Conservation (phyloP, 2,797 vertebrate genomes). For the Anabas testudineus region DNA sequence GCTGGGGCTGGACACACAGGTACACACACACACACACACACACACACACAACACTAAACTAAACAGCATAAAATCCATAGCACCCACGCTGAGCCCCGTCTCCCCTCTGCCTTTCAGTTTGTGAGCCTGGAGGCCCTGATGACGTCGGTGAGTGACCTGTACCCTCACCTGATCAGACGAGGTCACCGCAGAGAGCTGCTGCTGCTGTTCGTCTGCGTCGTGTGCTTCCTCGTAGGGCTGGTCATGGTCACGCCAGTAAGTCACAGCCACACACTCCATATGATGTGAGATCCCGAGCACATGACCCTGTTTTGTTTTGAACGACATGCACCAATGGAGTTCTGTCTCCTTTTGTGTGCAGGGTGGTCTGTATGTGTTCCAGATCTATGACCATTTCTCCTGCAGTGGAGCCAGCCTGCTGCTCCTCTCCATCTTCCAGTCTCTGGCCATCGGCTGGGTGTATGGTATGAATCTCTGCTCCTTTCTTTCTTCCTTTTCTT, state of each 20-base stretch:
- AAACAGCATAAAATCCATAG: background rate
- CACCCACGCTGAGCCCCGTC: background rate
- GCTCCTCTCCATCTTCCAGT: slow-evolving; percentile 91
- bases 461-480: slow-evolving; percentile 84
- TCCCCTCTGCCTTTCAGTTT: slow-evolving; percentile 81
- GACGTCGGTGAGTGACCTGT: slow-evolving; percentile 90
- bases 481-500: background rate
- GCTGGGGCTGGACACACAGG: slow-evolving; percentile 95
- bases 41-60: background rate
- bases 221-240: slow-evolving; percentile 89
- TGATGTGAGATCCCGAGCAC: background rate
- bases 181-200: slow-evolving; percentile 88
- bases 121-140: slow-evolving; percentile 95
- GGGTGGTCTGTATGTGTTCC: slow-evolving; percentile 95
- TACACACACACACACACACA: slow-evolving; percentile 49
- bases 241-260: slow-evolving; percentile 91
- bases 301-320: background rate
- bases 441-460: slow-evolving; percentile 90
- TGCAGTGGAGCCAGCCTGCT: slow-evolving; percentile 91
- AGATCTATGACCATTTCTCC: slow-evolving; percentile 94
- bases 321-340: too few species aligned
- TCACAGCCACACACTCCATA: background rate
- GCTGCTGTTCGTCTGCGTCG: slow-evolving; percentile 84
- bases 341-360: slow-evolving; percentile 52
- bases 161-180: slow-evolving; percentile 86